Evolutionary conservation across 2,113 vertebrate species (phyloP).

Genomic region (Abramis brama): DNA sequence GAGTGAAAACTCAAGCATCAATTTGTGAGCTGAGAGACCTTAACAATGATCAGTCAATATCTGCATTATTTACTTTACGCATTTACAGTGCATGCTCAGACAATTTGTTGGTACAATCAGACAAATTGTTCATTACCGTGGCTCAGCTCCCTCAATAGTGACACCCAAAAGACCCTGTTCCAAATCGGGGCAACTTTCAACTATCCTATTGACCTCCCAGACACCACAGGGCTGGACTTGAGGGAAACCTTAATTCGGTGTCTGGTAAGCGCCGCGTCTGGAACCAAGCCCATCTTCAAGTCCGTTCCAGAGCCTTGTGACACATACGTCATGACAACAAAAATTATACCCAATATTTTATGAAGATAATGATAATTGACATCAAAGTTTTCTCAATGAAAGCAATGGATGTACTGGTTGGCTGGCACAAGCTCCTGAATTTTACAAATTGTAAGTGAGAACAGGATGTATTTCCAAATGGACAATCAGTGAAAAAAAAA

Average conservation of each 20-base stretch:
- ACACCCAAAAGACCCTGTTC: too few species aligned
- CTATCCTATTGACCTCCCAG: too few species aligned
- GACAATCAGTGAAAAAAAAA: neutral
- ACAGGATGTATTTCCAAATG: neutral
- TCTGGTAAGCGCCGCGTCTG: too few species aligned
- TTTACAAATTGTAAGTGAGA: neutral
- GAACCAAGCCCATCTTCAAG: too few species aligned
- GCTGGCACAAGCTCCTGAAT: neutral
- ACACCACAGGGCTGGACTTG: too few species aligned
- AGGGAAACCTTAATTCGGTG: too few species aligned
- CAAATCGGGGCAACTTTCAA: too few species aligned
- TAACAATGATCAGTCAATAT: neutral
- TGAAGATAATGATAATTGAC: neutral
- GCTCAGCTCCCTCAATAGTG: too few species aligned
- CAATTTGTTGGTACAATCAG: neutral
- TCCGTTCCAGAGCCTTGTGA: too few species aligned
- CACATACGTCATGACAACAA: too few species aligned
- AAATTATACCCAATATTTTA: neutral
- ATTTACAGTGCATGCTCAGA: neutral
- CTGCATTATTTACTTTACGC: conserved; percentile 4
- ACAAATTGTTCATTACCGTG: too few species aligned
- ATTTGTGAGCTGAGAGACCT: neutral
- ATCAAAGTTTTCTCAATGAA: neutral
- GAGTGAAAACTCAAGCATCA: neutral
- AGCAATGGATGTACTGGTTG: neutral